Base-by-base conservation (phyloP, 2,113 vertebrate species). In the Hiodon alosoides region DNA sequence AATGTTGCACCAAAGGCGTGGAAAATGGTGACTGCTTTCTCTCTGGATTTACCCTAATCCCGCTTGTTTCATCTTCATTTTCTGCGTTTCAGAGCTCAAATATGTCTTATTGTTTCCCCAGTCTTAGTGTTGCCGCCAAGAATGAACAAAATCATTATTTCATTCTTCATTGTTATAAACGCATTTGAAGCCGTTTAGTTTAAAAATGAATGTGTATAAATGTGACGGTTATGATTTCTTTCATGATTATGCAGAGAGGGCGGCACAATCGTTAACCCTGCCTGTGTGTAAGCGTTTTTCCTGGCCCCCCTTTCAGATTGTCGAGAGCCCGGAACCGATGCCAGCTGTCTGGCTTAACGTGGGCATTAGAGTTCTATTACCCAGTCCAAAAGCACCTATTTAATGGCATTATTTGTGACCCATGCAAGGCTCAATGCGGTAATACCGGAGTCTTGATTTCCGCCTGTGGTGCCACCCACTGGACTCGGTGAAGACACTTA, bases 181-280 rank as follows among this genome's bases (percentile, higher is more conserved):
- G 60, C 78, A 80, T 72, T 16, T 2, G 64, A 78, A 76, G 64
- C 76, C 60, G 13, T 79, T 73, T 53, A 64, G 31, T 1, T 47
- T 69, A 58, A 66, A 70, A 14, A 14, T 72, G 79, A 74, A 82
- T 71, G 16, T 69, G 17, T 8, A 70, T n/a, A 0, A 81, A 80
- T 79, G 75, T 74, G 80, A 31, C 74, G 77, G 76, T 84, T 65
- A 67, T 75, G 69, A 85, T 83, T 78, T 77, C 82, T 84, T 71
- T 75, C 64, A 69, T 83, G 80, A 86, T 88, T 85, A 85, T 83
- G 76, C 80, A 73, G 52, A 81, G 71, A 67, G 67, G 67, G 77
- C 81, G 85, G 82, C 76, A 77, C 81, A 80, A 72, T 81, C 79
- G 78, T 81, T 86, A 85, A 85, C 79, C 77, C 73, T 76, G 81